phyloP scores from a whole-genome alignment of 2,888 invertebrate genomes.

The Phaedon cochleariae region DNA sequence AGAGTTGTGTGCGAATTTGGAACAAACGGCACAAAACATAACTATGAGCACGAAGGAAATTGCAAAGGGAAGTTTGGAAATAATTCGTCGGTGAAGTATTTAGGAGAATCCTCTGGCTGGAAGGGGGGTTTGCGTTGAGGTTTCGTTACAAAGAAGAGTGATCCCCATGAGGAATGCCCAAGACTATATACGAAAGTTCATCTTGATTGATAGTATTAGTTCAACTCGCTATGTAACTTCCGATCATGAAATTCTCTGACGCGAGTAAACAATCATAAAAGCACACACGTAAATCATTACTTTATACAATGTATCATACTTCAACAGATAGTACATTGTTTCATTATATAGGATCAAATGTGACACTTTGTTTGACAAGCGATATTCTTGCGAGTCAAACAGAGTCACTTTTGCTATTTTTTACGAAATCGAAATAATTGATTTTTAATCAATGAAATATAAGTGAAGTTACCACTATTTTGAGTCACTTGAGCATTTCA shows the following conservation, averaged over 20 bases:
- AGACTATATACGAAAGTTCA: background rate
- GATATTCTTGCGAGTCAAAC: too few species aligned
- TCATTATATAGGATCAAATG: too few species aligned
- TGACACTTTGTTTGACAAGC: too few species aligned
- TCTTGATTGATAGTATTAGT: background rate
- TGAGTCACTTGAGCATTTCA: too few species aligned
- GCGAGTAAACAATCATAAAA: too few species aligned
- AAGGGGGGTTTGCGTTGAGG: constrained; percentile 2
- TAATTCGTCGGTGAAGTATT: constrained; percentile 44
- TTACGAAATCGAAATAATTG: too few species aligned
- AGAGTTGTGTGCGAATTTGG: constrained; percentile 12
- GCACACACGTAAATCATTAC: too few species aligned
- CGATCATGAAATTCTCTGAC: background rate
- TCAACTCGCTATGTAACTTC: background rate
- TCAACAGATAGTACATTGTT: too few species aligned
- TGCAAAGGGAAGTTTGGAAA: constrained; percentile 33
- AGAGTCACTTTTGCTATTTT: too few species aligned
- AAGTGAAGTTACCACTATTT: too few species aligned
- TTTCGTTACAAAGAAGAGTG: background rate
- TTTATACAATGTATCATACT: too few species aligned
- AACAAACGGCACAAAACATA: constrained; percentile 27
- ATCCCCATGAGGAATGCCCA: background rate
- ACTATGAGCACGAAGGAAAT: constrained; percentile 20
- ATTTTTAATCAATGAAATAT: too few species aligned
- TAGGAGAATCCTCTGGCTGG: constrained; percentile 36